These are phyloP conservation scores for Merodon equestris DNA, from an alignment of 2,888 invertebrate genomes.

Conservation along the genomic window DNA sequence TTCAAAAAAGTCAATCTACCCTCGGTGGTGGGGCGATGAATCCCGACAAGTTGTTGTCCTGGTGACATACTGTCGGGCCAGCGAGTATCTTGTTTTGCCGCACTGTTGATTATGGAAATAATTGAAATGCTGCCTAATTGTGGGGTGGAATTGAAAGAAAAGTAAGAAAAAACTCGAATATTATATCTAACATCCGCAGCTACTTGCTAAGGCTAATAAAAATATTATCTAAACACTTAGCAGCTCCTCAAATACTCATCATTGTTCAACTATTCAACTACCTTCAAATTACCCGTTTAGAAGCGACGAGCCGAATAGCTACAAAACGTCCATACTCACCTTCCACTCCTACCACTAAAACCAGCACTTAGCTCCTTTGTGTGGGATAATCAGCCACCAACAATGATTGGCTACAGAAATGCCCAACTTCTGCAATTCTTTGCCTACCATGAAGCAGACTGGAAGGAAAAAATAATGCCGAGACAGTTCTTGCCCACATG, in stretches of 20 bases:
- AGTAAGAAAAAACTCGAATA: no score
- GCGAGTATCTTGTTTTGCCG: no score
- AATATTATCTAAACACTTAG: slow-evolving; percentile 64
- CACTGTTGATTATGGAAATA: slow-evolving; percentile 15
- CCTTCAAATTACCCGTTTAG: slow-evolving; percentile 47
- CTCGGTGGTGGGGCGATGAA: slow-evolving; percentile 27
- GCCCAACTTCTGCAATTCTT: slow-evolving; percentile 17
- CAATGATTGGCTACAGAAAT: slow-evolving; percentile 34
- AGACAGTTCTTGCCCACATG: slow-evolving; percentile 27
- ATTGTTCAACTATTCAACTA: slow-evolving; percentile 59
- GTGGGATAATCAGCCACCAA: slow-evolving; percentile 18
- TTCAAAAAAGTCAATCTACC: slow-evolving; percentile 1
- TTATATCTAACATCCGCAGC: slow-evolving; percentile 7
- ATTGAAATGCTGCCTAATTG: slow-evolving; percentile 5
- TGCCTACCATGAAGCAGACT: no score
- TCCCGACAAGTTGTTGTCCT: slow-evolving; percentile 64
- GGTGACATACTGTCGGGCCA: slow-evolving; percentile 63
- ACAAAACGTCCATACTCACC: slow-evolving; percentile 48
- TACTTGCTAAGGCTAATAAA: slow-evolving; percentile 57
- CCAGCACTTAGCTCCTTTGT: slow-evolving; percentile 47
- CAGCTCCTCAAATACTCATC: slow-evolving; percentile 64
- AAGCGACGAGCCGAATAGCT: slow-evolving; percentile 31
- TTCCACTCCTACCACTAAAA: slow-evolving; percentile 10
- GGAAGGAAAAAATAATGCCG: slow-evolving; percentile 33
- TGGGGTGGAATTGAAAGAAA: not conserved